These are phyloP conservation scores for Acanthis flammea DNA, from an alignment of 2,797 vertebrate species.

Conservation along the genomic window DNA sequence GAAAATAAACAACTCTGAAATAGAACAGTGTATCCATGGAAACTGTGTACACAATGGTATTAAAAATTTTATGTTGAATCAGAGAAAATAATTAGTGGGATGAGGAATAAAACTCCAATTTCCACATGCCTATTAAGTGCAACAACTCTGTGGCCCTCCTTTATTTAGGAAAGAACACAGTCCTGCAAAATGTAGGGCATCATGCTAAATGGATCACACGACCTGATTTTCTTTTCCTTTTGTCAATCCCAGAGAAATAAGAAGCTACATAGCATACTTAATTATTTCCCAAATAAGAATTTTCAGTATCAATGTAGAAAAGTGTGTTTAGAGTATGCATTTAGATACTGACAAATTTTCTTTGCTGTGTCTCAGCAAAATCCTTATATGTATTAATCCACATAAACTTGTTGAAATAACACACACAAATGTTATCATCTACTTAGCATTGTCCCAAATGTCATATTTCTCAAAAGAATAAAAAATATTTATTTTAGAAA, in stretches of 20 bases:
- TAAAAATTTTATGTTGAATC: background rate
- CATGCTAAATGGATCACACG: background rate
- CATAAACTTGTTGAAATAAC: background rate
- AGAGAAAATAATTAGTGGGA: background rate
- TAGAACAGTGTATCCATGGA: background rate
- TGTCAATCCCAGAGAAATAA: background rate
- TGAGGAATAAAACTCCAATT: background rate
- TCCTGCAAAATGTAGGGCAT: background rate
- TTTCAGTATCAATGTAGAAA: background rate
- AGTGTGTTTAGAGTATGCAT: background rate
- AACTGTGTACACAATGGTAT: background rate
- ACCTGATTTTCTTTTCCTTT: conserved; percentile 12
- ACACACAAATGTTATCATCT: background rate
- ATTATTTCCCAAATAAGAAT: background rate
- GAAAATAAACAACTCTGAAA: background rate
- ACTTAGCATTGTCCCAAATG: background rate
- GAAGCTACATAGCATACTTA: background rate
- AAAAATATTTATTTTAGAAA: background rate
- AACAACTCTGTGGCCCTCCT: background rate
- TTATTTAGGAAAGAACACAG: background rate
- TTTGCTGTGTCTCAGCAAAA: background rate
- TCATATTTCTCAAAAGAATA: background rate
- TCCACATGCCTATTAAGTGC: background rate
- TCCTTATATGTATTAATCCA: background rate
- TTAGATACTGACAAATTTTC: background rate